A percentile compares a stretch with the other conserved stretches of the same genome.
Conservation (phyloP, 1,140 invertebrate species). For the Trichoplusia ni region DNA sequence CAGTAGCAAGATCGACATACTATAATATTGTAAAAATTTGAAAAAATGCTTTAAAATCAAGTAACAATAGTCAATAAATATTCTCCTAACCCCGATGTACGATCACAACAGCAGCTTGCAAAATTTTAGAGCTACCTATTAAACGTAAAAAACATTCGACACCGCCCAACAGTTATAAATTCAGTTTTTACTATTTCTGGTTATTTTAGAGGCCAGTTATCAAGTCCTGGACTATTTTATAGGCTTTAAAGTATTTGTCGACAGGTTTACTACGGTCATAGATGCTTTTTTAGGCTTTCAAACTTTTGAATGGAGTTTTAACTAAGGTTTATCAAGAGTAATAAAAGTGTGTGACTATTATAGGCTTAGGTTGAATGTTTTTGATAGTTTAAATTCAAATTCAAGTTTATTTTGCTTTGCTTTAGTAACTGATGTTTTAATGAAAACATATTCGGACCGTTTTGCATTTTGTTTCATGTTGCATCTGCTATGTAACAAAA, state of each 20-base stretch:
- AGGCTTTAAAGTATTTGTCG: conserved; percentile 10
- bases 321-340: no score
- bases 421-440: no score
- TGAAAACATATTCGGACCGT: no score
- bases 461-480: no score
- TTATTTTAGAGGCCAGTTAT: conserved; percentile 15
- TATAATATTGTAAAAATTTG: no score
- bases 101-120: neutral
- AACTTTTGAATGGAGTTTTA: conserved; percentile 13
- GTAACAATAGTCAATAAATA: neutral
- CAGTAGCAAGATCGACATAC: no score
- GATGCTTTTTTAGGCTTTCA: conserved; percentile 8
- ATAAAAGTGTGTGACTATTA: no score
- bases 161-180: conserved; percentile 2
- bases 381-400: neutral
- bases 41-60: no score
- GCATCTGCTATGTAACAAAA: no score
- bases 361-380: neutral
- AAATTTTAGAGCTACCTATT: neutral
- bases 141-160: conserved; percentile 4
- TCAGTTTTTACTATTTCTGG: conserved; percentile 22
- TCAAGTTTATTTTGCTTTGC: no score
- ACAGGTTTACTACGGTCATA: conserved; percentile 7
- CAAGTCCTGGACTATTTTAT: conserved; percentile 22
- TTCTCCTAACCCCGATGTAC: neutral